Base-by-base conservation (phyloP, 2,797 vertebrate genomes). In the Hephaestus fuliginosus region DNA sequence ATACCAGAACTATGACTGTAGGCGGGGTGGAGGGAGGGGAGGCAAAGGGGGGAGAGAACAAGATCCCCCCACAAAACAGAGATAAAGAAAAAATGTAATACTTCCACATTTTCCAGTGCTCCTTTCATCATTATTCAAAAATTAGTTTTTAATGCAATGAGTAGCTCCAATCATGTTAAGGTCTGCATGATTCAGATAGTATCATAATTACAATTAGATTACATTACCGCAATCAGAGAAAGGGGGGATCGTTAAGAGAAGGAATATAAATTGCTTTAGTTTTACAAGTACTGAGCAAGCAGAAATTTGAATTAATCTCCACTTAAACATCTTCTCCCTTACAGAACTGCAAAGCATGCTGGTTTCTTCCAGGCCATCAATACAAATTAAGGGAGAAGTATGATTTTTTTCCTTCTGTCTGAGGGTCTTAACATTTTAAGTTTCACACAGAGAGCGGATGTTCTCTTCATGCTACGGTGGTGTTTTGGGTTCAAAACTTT, bases 141-240 rank as follows among this genome's bases (percentile, higher is more conserved):
- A 99, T 99, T 97, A 97, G 97, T 98, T 99, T 98, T 98, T 99
- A 99, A 99, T 98, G 97, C 97, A 99, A 97, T 97, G 97, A 98
- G 97, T 97, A 97, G 97, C 97, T 99, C 97, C 98, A 99, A 99
- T 99, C 98, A 99, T 96, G 98, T 97, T 96, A 97, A 97, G 96
- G 97, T 97, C 97, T 97, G 97, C 97, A 97, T 98, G 97, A 98
- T 98, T 97, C 97, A 97, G 98, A 99, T 99, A 98, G 96, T 98
- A 99, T 99, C 98, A 99, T 99, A 99, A 99, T 99, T 98, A 99
- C 98, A 99, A 99, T 99, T 99, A 99, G 98, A 99, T 99, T 99
- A 99, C 98, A 98, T 98, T 98, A 98, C 97, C 96, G 98, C 97
- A 99, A 99, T 99, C 98, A 99, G 97, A 95, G 97, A 97, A 97